A percentile compares a stretch with the other conserved stretches of the same genome.
phyloP scores from a whole-genome alignment of 2,797 vertebrate species.

The Micrastur ruficollis region DNA sequence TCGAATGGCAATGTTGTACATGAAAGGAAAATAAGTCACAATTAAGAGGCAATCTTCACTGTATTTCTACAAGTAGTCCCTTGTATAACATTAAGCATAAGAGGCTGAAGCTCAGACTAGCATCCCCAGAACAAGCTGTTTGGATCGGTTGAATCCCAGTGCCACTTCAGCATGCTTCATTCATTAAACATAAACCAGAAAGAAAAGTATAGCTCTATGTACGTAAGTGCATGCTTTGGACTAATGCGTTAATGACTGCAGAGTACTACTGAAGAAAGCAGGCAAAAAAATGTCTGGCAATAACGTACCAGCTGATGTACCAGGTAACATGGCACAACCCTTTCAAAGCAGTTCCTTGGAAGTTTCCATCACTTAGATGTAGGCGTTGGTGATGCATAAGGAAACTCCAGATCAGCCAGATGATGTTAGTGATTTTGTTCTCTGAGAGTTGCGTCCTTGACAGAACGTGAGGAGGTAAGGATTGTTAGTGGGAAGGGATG shows the following conservation, averaged over 20 bases:
- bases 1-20: background rate
- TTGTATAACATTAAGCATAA: background rate
- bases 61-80: conserved; percentile 1
- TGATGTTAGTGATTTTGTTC: background rate
- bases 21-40: background rate
- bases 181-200: background rate
- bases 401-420: background rate
- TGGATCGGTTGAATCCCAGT: background rate
- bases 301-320: background rate
- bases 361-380: rapidly evolving
- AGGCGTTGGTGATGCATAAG: background rate
- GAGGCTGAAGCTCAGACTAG: background rate
- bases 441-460: background rate
- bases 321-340: background rate
- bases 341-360: background rate
- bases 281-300: background rate
- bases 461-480: background rate
- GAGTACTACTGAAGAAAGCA: background rate
- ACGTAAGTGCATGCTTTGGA: background rate
- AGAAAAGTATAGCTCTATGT: background rate
- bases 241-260: background rate
- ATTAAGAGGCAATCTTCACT: background rate
- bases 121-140: background rate
- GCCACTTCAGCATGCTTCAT: background rate
- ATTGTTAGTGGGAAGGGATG: background rate